Base-by-base conservation (phyloP, 2,888 invertebrate species). In the Agrochola lychnidis region DNA sequence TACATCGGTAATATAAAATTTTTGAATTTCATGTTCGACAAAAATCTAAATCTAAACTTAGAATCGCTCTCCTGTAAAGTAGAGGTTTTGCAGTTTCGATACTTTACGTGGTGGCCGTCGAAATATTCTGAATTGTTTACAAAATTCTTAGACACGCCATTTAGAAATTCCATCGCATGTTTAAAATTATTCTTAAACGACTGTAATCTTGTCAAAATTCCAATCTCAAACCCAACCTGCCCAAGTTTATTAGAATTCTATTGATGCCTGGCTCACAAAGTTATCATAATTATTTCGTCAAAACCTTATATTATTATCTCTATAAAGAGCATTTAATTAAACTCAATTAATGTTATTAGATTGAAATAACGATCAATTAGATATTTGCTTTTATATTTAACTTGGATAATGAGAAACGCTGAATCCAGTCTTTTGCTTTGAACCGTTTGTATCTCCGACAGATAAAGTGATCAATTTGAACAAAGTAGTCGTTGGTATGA, bases 311-410 rank as follows among this genome's bases (percentile, higher is more conserved):
- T 36, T 36, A 76, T 78, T 73, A 77, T 87, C 72, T 82, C 61
- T 66, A 79, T 53, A 72, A 51, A 72, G 75, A 82, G 72, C 51
- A 76, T 89, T 87, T 85, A 14, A 80, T 82, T 87, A 87, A 77
- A 79, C 51, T 82, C 77, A 80, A 85, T 87, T 85, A 82, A 66
- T 78, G 59, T 88, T 78, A 81, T 70, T 64, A 87, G 73, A 82
- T 84, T 85, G 61, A 73, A 88, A 78, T 87, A 79, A 82, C 72
- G 82, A 85, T 87, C 82, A 85, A 82, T 89, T 84, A 82, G 70
- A 73, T 82, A 76, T 83, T 87, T 75, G 71, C 80, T 85, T 68
- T 76, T 63, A 74, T 76, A 64, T 66, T 78, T 79, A 57, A 66
- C 45, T 82, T 63, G 53, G 67, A 82, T 87, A 82, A 81, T 78